Evolutionary conservation across 1,140 invertebrate genomes (phyloP), one percentile per base, ranked within the genome.

Genomic region (Drosophila ogumai): DNA sequence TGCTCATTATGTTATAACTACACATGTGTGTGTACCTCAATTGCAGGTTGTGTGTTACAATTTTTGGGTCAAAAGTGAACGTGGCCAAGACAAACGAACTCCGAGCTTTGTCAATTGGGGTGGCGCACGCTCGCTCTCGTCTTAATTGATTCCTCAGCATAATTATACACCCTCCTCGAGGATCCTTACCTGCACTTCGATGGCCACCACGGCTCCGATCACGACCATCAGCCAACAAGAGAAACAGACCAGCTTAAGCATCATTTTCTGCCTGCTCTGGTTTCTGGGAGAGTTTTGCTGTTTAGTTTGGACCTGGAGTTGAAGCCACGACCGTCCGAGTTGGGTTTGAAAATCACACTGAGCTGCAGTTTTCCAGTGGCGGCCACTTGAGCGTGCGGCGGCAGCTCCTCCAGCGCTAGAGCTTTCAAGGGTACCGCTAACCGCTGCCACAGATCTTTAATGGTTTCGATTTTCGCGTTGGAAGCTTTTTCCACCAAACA

Each of bases 51-150:
- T 32, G 81, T 87, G 82, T 66, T 88, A 88, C 84, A 84, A 79
- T 88, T 92, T 91, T 92, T 92, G 87, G 91, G 91, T 92, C 91
- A 92, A 92, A 92, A 92, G 91, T 92, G 91, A 92, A 91, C 84
- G 90, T 82, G 52, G 72, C 46, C 6, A 25, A 38, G 41, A 44
- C 41, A 44, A 44, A 19, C 41, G 44, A 66, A 38, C 22, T 58
- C 22, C 58, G 22, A 71, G 66, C 68, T 71, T 72, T 72, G 66
- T 72, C 71, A 56, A 74, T 63, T 59, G 56, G 69, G 47, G 63
- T 56, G 71, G 60, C 72, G 25, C 47, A 76, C 73, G 54, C 72
- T 75, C 28, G 58, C 74, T 55, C 72, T 75, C 36, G 22, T 65
- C 60, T 50, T 57, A 76, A 68, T 58, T 76, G 63, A 59, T 54